Conservation (phyloP, 2,113 vertebrate species). For the Raphicerus campestris region DNA sequence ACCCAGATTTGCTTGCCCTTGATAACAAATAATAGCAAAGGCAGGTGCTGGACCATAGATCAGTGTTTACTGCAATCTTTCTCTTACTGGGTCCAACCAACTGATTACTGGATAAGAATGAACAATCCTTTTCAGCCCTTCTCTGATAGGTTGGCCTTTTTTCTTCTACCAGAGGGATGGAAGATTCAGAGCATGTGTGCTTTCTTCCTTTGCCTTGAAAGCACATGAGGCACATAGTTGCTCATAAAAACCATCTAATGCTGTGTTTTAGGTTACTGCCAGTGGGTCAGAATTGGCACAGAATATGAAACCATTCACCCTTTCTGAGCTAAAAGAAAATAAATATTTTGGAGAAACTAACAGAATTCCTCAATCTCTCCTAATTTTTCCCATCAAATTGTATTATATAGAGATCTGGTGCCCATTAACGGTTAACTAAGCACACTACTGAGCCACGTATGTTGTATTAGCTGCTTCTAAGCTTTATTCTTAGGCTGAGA, state of each 20-base stretch:
- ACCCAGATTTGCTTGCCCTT: neutral
- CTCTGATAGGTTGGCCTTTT: neutral
- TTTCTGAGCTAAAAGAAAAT: neutral
- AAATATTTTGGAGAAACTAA: neutral
- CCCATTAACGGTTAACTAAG: neutral
- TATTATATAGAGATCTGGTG: neutral
- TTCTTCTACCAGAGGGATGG: neutral
- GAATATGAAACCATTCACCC: neutral
- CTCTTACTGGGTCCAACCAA: neutral
- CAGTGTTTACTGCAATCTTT: neutral
- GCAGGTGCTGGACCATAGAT: neutral
- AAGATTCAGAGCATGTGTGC: neutral
- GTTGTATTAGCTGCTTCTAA: neutral
- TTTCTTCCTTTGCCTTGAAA: neutral
- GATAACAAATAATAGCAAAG: neutral
- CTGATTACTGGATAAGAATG: neutral
- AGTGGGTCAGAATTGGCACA: neutral
- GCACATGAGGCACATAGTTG: neutral
- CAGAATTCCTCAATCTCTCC: neutral
- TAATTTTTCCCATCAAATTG: neutral
- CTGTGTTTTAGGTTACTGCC: neutral
- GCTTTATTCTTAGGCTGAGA: neutral
- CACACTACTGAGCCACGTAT: neutral
- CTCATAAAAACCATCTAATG: neutral
- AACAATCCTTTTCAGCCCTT: neutral